These are phyloP conservation scores for Melitaea athalia DNA, from an alignment of 2,888 invertebrate species.

Conservation along the genomic window DNA sequence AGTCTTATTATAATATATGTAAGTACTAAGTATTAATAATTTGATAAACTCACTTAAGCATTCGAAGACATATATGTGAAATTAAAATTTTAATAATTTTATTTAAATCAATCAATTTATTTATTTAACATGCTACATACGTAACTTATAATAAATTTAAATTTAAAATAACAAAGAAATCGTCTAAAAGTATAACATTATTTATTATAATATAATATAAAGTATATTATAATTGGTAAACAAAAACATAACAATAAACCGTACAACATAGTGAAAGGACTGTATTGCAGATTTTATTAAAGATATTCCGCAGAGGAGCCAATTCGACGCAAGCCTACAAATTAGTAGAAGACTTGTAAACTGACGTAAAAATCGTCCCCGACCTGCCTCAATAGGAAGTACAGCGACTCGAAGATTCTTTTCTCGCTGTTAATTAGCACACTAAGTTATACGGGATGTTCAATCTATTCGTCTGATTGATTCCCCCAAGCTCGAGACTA, in stretches of 20 bases:
- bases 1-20: constrained; percentile 3
- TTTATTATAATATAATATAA: too few relatives aligned
- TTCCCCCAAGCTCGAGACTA: not conserved
- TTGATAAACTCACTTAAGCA: not conserved
- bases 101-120: not conserved
- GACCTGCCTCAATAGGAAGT: constrained; percentile 74
- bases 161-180: too few relatives aligned
- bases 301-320: constrained; percentile 41
- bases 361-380: constrained; percentile 79
- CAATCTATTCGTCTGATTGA: constrained; percentile 41
- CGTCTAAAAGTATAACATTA: too few relatives aligned
- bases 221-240: too few relatives aligned
- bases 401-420: constrained; percentile 56
- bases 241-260: too few relatives aligned
- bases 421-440: constrained; percentile 72
- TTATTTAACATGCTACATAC: too few relatives aligned
- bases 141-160: too few relatives aligned
- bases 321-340: constrained; percentile 49
- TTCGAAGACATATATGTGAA: too few relatives aligned
- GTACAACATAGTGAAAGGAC: too few relatives aligned
- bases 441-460: constrained; percentile 56
- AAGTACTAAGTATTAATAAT: not conserved
- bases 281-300: too few relatives aligned
- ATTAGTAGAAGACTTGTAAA: constrained; percentile 67
- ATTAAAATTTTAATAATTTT: not conserved